Percentiles rank a stretch among this genome's conserved stretches.
These are phyloP conservation scores for Aspidapion aeneum DNA, from an alignment of 2,888 invertebrate genomes.

Conservation along the genomic window DNA sequence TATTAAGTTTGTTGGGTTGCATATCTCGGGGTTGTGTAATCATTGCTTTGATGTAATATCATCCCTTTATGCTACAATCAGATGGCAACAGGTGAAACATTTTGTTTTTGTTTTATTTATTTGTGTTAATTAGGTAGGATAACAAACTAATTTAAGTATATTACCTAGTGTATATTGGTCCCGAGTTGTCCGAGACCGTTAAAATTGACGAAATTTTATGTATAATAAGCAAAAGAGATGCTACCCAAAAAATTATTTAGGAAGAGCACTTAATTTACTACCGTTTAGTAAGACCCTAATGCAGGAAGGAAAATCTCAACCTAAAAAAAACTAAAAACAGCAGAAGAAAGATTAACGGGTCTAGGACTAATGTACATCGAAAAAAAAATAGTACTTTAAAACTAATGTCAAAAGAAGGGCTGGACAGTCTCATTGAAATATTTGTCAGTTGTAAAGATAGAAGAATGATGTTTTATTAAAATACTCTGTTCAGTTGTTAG, in stretches of 20 bases:
- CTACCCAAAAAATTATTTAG: no score
- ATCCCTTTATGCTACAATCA: neutral
- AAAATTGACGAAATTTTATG: no score
- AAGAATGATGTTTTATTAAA: neutral
- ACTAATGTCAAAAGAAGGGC: neutral
- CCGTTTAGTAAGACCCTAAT: no score
- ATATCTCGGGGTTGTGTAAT: no score
- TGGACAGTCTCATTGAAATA: neutral
- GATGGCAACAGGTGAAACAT: neutral
- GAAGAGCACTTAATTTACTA: no score
- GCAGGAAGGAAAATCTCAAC: no score
- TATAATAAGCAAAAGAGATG: no score
- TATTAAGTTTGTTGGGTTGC: no score
- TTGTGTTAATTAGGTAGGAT: neutral
- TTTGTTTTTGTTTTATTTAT: neutral
- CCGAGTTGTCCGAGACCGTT: no score
- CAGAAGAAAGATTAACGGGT: neutral
- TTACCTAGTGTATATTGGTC: no score
- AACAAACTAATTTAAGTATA: neutral
- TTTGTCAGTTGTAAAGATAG: neutral
- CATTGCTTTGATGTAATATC: no score
- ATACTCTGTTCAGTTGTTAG: neutral
- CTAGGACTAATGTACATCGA: neutral
- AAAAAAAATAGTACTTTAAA: neutral
- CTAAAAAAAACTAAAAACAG: no score